Evolutionary conservation across 2,797 vertebrate species (phyloP), one percentile per base, ranked within the genome.

Genomic region (Phaenicophaeus curvirostris): DNA sequence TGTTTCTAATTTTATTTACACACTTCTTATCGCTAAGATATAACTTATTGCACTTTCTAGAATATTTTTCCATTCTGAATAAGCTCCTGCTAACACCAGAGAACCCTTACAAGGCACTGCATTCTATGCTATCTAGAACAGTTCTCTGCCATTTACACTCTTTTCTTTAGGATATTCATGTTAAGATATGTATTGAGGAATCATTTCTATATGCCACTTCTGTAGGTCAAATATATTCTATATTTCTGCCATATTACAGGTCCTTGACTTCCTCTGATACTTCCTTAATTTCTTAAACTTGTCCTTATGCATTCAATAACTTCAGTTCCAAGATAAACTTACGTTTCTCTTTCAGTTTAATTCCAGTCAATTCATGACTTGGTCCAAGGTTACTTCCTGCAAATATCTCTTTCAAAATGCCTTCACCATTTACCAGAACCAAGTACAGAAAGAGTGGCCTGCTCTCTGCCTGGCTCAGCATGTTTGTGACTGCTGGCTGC

Each of bases 391-490:
- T 66, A 23, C 17, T 44, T 87, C 28, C 53, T 69, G 35, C 63
- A 71, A 30, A 9, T n/a, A 79, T 5, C 16, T 51, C 50, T 76
- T 96, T 44, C 63, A 68, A 75, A 92, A 79, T 16, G 33, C 12
- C 59, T 53, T 79, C 53, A 25, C 59, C 15, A 7, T 62, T 76
- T 79, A 73, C 67, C 48, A 71, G 55, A 73, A 23, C 33, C 5
- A 50, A 73, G 42, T 27, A 41, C 21, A 76, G 59, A 67, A 46
- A 53, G 51, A 28, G 19, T 2, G 2, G 21, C 37, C 48, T 4
- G 9, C 11, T 75, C 33, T 59, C 24, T 28, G 0, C n/a, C n/a
- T 81, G 66, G 19, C 42, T 84, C n/a, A 55, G 46, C 0, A 0
- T 11, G 4, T 69, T 66, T 37, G 59, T 58, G 62, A 91, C 62